A percentile compares a stretch with the other conserved stretches of the same genome.
Conservation (phyloP, 2,797 vertebrate genomes). For the Triplophysa yarkandensis region DNA sequence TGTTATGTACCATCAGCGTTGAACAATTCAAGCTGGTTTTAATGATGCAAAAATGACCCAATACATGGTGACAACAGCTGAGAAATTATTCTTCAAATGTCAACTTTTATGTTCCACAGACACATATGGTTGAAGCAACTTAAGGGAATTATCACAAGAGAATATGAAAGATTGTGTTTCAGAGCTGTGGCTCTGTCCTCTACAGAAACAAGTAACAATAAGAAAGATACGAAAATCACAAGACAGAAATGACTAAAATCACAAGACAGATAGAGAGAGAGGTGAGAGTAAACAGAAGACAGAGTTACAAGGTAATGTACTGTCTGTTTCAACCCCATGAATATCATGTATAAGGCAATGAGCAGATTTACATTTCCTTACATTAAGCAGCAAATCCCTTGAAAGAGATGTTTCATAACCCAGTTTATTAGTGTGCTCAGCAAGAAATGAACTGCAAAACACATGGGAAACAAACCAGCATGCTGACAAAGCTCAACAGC, state of each 20-base stretch:
- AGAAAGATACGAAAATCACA: neutral
- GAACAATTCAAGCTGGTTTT: no score
- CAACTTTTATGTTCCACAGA: neutral
- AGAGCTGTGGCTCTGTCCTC: neutral
- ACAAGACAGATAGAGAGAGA: neutral
- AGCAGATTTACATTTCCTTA: conserved; percentile 40
- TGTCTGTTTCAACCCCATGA: neutral
- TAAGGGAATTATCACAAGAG: neutral
- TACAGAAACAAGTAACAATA: conserved; percentile 1
- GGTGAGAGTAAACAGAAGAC: neutral
- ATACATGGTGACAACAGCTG: no score
- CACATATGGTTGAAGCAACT: neutral
- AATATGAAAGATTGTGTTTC: neutral
- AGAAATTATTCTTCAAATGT: no score
- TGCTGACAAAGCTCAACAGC: conserved; percentile 10
- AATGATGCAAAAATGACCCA: no score
- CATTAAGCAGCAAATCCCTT: conserved; percentile 27
- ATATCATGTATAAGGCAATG: conserved; percentile 14
- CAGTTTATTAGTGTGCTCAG: conserved; percentile 19
- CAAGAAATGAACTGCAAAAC: conserved; percentile 10
- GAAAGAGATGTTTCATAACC: conserved; percentile 28
- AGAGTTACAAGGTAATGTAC: conserved; percentile 14
- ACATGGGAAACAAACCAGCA: conserved; percentile 14
- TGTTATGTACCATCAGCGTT: no score
- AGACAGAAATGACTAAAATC: conserved; percentile 3